These are phyloP conservation scores for Percopsis omiscomaycus DNA, from an alignment of 2,797 vertebrate genomes.

Conservation along the genomic window DNA sequence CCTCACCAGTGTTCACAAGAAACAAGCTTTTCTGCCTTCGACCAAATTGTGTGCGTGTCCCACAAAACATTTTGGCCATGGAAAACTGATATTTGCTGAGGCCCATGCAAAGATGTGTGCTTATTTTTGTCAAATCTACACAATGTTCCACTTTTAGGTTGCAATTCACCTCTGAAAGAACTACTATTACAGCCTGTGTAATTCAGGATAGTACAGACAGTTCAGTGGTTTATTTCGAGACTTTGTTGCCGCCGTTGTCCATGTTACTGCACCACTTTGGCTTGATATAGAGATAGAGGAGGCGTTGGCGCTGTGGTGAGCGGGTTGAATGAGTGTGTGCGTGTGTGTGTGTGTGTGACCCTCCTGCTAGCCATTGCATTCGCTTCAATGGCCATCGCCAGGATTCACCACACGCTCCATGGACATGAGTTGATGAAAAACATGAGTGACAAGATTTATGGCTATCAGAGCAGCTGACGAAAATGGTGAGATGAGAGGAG, in stretches of 20 bases:
- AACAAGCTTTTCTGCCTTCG: conserved; percentile 48
- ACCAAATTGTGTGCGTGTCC: conserved; percentile 45
- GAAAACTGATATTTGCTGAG: conserved; percentile 11
- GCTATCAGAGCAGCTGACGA: conserved; percentile 77
- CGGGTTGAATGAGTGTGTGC: conserved; percentile 11
- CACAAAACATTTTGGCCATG: conserved; percentile 44
- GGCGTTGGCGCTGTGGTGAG: conserved; percentile 11
- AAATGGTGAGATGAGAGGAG: conserved; percentile 63
- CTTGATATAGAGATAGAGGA: conserved; percentile 29
- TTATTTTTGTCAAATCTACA: conserved; percentile 52
- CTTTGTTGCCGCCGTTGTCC: conserved; percentile 26
- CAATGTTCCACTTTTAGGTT: conserved; percentile 45
- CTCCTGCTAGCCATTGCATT: conserved; percentile 63
- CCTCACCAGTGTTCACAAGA: conserved; percentile 52
- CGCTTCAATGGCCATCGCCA: conserved; percentile 69
- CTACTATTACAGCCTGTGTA: conserved; percentile 26
- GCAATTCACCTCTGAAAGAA: conserved; percentile 40
- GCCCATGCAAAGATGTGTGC: conserved; percentile 45
- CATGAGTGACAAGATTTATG: conserved; percentile 83
- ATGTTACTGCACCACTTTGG: conserved; percentile 34
- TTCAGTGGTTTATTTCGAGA: conserved; percentile 48
- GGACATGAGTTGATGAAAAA: conserved; percentile 80
- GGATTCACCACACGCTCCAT: conserved; percentile 66
- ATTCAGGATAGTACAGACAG: conserved; percentile 40
- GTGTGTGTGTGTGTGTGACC: conserved; percentile 39